Base-by-base conservation (phyloP, 2,113 vertebrate genomes). In the Triplophysa rosa region DNA sequence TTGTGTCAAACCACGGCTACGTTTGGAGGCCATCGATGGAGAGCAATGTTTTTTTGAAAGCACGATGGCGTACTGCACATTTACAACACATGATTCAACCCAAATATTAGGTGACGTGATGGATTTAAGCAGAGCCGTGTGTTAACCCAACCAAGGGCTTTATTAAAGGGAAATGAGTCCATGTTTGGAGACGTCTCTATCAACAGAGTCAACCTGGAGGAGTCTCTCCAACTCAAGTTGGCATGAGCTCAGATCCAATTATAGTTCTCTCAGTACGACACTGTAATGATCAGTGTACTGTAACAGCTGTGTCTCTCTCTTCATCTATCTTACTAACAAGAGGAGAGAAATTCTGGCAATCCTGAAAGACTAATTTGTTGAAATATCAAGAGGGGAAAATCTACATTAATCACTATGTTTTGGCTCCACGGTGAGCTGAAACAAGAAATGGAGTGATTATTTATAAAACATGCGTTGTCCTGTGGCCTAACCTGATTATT, bases 151-250 rank as follows among this genome's bases (percentile, higher is more conserved):
- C 66, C 87, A 81, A 86, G 85, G 84, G 82, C 85, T 87, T 80
- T 82, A 89, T 90, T 88, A 90, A 80, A 66, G 84, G 83, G 83
- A 87, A 89, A 89, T 91, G 85, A 89, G 84, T 88, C 90, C 83
- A 89, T 90, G 86, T 90, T 91, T 89, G 88, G 86, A 86, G 73
- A 86, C 84, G 88, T 90, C 89, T 88, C 85, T 86, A 89, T 90
- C 88, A 88, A 68, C 81, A 86, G 69, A 77, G 64, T 71, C 69
- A 85, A 79, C 61, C 37, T 24, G 24, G 70, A 87, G 87, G 85
- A 90, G 89, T 82, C 83, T 71, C 83, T 92, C 88, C 84, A 19
- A 77, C 80, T 88, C 77, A 84, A 84, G 85, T 88, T 88, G 87
- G 85, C 86, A 82, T 45, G 75, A 37, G 78, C 33, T 79, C 69